Conservation (phyloP, 2,888 invertebrate genomes). For the Abrostola tripartita region DNA sequence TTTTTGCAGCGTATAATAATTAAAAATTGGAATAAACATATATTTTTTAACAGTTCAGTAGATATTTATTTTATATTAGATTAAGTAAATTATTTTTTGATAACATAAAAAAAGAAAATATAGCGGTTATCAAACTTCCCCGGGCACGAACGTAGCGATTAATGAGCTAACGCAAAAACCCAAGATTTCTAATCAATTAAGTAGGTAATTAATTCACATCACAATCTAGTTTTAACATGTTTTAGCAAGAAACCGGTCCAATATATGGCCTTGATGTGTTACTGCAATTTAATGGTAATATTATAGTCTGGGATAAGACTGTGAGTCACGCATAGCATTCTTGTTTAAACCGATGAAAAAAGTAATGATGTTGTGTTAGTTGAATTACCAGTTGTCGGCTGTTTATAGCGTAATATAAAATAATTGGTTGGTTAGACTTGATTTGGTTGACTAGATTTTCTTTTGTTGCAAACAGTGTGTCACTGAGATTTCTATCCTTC, state of each 20-base stretch:
- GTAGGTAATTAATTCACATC: too few relatives aligned
- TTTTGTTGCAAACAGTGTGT: neutral
- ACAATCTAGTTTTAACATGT: constrained; percentile 25
- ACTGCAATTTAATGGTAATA: constrained; percentile 47
- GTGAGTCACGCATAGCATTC: constrained; percentile 23
- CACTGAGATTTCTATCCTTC: neutral
- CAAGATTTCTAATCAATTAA: too few relatives aligned
- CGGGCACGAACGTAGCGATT: too few relatives aligned
- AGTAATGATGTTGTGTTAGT: constrained; percentile 5
- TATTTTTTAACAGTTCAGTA: too few relatives aligned
- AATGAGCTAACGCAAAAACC: too few relatives aligned
- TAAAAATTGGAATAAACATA: too few relatives aligned
- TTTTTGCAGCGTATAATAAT: too few relatives aligned
- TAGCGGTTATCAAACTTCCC: too few relatives aligned
- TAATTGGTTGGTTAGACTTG: constrained; percentile 14
- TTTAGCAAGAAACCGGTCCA: constrained; percentile 42
- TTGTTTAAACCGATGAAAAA: neutral
- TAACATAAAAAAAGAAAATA: too few relatives aligned
- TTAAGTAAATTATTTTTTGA: too few relatives aligned
- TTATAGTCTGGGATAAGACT: constrained; percentile 17
- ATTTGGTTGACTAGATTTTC: neutral
- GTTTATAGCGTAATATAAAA: neutral
- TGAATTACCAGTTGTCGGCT: constrained; percentile 10
- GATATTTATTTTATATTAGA: too few relatives aligned
- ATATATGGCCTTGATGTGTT: constrained; percentile 45